Percentiles rank a stretch among this genome's conserved stretches.
phyloP scores from a whole-genome alignment of 2,888 invertebrate genomes.

The Drosophila sordidula region DNA sequence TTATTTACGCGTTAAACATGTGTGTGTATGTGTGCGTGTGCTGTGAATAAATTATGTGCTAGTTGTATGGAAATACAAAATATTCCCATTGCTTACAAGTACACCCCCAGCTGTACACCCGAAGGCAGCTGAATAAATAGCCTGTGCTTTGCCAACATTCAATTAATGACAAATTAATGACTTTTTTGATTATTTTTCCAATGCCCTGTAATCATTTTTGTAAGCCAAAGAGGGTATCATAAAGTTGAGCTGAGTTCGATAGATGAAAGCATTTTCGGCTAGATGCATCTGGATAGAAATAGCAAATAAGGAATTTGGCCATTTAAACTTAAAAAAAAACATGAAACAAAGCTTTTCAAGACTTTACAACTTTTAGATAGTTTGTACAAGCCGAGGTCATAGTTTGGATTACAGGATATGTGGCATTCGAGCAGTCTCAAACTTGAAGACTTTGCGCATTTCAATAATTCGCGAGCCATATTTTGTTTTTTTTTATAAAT shows the following conservation, averaged over 20 bases:
- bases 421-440: not conserved
- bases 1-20: slow-evolving; percentile 57
- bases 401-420: slow-evolving; percentile 3
- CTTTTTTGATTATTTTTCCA: slow-evolving; percentile 9
- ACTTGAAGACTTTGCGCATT: slow-evolving; percentile 4
- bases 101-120: not conserved
- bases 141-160: slow-evolving; percentile 27
- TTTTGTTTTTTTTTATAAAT: slow-evolving; percentile 44
- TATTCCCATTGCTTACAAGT: slow-evolving; percentile 12
- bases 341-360: too few relatives aligned
- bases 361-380: too few relatives aligned
- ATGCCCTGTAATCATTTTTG: slow-evolving; percentile 10
- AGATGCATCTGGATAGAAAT: too few relatives aligned
- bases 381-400: too few relatives aligned
- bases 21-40: not conserved
- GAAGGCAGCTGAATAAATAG: slow-evolving; percentile 43
- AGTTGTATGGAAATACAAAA: slow-evolving; percentile 34
- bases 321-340: too few relatives aligned
- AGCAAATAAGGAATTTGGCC: too few relatives aligned
- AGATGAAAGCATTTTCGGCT: too few relatives aligned
- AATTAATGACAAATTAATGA: slow-evolving; percentile 60
- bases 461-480: slow-evolving; percentile 17
- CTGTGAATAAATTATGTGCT: slow-evolving; percentile 44
- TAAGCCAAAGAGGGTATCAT: not conserved
- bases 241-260: not conserved